Base-by-base conservation (phyloP, 2,113 vertebrate genomes). In the Phrynosoma platyrhinos region DNA sequence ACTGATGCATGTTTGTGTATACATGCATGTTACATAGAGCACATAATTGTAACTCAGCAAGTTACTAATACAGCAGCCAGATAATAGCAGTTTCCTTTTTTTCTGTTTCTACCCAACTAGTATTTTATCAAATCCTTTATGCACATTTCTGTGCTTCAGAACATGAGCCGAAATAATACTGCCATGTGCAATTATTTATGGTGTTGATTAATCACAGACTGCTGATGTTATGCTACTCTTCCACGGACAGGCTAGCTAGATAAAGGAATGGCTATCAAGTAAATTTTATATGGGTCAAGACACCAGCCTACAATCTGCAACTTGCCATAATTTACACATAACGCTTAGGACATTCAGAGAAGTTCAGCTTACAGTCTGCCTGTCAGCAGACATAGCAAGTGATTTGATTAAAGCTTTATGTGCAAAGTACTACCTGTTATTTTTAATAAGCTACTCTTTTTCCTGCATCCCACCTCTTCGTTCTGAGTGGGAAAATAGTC, bases 161-260 rank as follows among this genome's bases (percentile, higher is more conserved):
- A 66, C 12, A 27, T 21, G 76, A 53, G 42, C 40, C 52, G 13
- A 40, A 82, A 55, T 75, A 52, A 64, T 42, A 16, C n/a, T 74
- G 27, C 53, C 79, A 87, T 87, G 79, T 82, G 87, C 80, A 36
- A 83, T 77, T 88, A 76, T 88, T 83, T 77, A 77, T 88, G 32
- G 62, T 52, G 32, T 78, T 88, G 80, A 83, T 88, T 77, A 88
- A 83, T 83, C 87, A 75, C 79, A 88, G 58, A 77, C 40, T 83
- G 58, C 32, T 83, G 20, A 83, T 66, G 74, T 27, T 30, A 82
- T 4, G 32, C 40, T 83, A 68, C 32, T 69, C 58, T 83, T 77
- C 72, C 25, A 77, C n/a, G 32, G 32, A 88, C 81, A 12, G 72
- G 58, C 62, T 83, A 42, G 58, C 62, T 83, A 42, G 47, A 76